Base-by-base conservation (phyloP, 2,113 vertebrate species). In the Tyto alba region DNA sequence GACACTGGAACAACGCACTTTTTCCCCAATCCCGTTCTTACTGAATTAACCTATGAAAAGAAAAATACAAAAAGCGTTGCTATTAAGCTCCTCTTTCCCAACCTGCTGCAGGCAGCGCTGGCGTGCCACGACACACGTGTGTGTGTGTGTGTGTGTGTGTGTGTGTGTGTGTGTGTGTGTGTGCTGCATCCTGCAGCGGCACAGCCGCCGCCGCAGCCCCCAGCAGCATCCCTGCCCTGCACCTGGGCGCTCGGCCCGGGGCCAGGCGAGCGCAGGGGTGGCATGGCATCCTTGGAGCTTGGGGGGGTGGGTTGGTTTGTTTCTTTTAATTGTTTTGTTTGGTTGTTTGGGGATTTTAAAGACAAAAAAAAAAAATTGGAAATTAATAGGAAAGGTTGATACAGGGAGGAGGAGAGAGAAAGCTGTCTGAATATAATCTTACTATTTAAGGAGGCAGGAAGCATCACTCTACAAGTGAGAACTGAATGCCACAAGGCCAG, bases 1-100 rank as follows among this genome's bases (percentile, higher is more conserved):
- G 98, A 97, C 40, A 95, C 97, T 17, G 98, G 98, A 96, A 97
- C 88, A 89, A 98, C 88, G 93, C 98, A 97, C 79, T 97, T 96
- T 77, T 62, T 98, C 94, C 97, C 97, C 97, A 96, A 5, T 96
- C 93, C 96, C 63, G 56, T 95, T 96, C 96, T 98, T 88, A 98
- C 92, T 16, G 90, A 88, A 86, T 93, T 97, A 96, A 98, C 96
- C 98, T 98, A 96, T 6, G 55, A 95, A 95, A 75, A 97, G 91
- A 97, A 88, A 88, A 90, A 98, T 50, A 97, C 55, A 96, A 68
- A 27, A 93, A 95, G 84, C 40, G 67, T 82, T 22, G 93, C 94
- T 90, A 59, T 66, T 41, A 91, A 45, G 69, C 22, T 36, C 38
- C 87, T 80, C 29, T 30, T n/a, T 27, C 27, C 41, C 68, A 18